phyloP scores from a whole-genome alignment of 2,888 invertebrate genomes.

The Ganaspis brasiliensis region DNA sequence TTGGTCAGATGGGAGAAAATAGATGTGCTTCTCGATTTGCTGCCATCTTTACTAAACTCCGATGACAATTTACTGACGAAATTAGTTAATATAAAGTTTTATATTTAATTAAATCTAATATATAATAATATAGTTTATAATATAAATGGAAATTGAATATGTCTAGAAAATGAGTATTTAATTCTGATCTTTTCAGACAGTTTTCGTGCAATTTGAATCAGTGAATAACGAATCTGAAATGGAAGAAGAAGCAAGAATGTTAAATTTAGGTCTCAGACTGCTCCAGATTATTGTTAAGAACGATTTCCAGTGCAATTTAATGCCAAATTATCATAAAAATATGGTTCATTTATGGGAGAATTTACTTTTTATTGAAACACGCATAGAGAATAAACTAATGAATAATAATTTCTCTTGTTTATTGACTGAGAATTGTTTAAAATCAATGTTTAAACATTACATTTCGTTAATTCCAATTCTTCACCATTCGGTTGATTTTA shows the following conservation, averaged over 20 bases:
- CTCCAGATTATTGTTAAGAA: conserved; percentile 54
- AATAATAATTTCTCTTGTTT: conserved; percentile 23
- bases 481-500: conserved; percentile 56
- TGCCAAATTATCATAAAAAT: conserved; percentile 57
- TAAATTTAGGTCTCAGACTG: conserved; percentile 56
- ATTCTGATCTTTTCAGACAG: not conserved
- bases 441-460: conserved; percentile 58
- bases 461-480: conserved; percentile 57
- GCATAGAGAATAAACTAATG: conserved; percentile 53
- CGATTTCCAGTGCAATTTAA: conserved; percentile 54
- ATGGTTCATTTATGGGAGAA: conserved; percentile 57
- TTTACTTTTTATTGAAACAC: conserved; percentile 51
- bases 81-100: conserved; percentile 16
- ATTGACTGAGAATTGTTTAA: conserved; percentile 48
- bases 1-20: conserved; percentile 64
- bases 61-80: not conserved
- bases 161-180: no score
- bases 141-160: no score
- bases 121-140: no score
- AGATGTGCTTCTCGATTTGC: conserved; percentile 50
- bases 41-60: conserved; percentile 19
- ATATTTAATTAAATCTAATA: not conserved
- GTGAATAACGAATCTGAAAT: not conserved
- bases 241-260: conserved; percentile 45
- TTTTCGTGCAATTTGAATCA: not conserved